Evolutionary conservation across 2,113 vertebrate genomes (phyloP), one percentile per base, ranked within the genome.

Genomic region (Pelvicachromis taeniatus): DNA sequence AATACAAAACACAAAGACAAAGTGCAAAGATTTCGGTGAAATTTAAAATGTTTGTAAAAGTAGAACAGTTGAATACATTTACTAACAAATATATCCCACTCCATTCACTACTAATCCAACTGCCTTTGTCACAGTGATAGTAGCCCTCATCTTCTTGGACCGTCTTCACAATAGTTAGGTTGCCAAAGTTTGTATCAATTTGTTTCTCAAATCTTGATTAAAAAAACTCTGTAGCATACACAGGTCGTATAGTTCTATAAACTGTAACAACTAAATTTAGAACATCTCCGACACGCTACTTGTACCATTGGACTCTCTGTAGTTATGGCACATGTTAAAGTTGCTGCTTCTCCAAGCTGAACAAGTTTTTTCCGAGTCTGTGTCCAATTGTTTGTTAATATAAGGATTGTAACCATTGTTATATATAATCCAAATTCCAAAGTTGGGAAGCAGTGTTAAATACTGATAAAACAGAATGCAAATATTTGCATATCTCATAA

Each of bases 121-220:
- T 59, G 8, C 26, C 56, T 59, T 59, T 14, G 26, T 31, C 26
- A 59, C 56, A 59, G 14, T 59, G 56, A 59, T 59, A 59, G 56
- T 31, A 59, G 26, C 29, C 29, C 14, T 59, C 56, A 59, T 59
- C 56, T 17, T 59, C 56, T 59, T 59, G 56, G 29, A 1, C 56
- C 17, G 56, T 59, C 8, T 31, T 31, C 56, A 17, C 56, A 17
- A 59, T 59, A 0, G 29, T 59, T 31, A 85, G 9, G 29, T n/a
- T 75, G 13, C 6, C 42, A 26, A 52, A 52, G 2, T 35, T 0
- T 35, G n/a, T 35, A 0, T 31, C 0, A 53, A 16, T 10, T 23
- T 1, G 2, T 16, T n/a, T 5, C 0, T 14, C 1, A 29, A 17
- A 52, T 75, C 42, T 61, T 38, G 53, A 59, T 4, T 40, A 9